Base-by-base conservation (phyloP, 2,797 vertebrate genomes). In the Tapirus indicus region DNA sequence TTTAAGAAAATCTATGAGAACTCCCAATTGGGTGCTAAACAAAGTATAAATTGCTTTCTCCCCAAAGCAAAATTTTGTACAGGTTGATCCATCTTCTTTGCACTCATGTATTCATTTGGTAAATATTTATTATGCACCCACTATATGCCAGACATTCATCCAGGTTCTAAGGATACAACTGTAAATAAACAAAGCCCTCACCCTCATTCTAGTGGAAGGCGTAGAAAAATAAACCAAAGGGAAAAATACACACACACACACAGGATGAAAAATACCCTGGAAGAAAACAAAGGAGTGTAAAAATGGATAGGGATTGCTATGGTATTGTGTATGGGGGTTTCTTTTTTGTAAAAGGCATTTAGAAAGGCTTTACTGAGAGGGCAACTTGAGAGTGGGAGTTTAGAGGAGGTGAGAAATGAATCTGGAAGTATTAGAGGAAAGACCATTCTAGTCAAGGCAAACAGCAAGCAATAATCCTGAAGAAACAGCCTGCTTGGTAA, bases 1-100 rank as follows among this genome's bases (percentile, higher is more conserved):
- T 88, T 68, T 32, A 1, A 1, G 91, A 87, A 88, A 92, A 56
- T 93, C 49, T 47, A n/a, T 82, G 41, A 82, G 49, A 68, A 14
- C 62, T 80, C n/a, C 32, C 27, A 60, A 14, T 20, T 71, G 32
- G 38, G 82, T 74, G 60, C 54, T 75, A 71, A 79, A 58, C 79
- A 56, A 90, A 93, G 44, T 60, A 20, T 21, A 83, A 75, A 58
- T 41, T 32, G 3, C 16, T 87, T 83, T 95, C 18, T 41, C 29
- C 23, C 47, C 0, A 83, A 93, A 71, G 23, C 13, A 56, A 62
- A 23, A 49, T 58, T 79, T 49, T 62, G 13, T 83, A 74, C 47
- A 7, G 2, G 38, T 35, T 84, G 62, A 93, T 12, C 29, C 62
- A 20, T 82, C 41, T 91, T 82, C 2, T 20, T 74, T 60, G 25